Evolutionary conservation across 2,113 vertebrate species (phyloP).

Genomic region (Phrynosoma platyrhinos): DNA sequence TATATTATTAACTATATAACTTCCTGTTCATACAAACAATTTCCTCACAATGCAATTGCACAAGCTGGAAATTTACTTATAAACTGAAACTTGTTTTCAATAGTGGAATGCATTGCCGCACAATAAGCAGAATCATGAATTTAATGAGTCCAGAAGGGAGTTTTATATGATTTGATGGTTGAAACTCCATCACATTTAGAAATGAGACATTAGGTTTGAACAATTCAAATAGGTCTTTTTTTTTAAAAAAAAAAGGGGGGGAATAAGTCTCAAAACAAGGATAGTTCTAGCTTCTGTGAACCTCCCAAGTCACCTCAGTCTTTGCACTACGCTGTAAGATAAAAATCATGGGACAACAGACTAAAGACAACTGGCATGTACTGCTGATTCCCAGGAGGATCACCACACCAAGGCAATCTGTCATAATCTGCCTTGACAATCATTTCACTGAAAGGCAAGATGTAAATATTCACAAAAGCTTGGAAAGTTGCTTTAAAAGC

Average conservation of each 20-base stretch:
- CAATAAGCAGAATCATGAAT: background rate
- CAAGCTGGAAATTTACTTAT: slow-evolving; percentile 42
- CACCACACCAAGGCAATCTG: background rate
- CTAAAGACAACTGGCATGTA: background rate
- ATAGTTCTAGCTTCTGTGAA: background rate
- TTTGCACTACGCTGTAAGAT: background rate
- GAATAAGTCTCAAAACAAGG: background rate
- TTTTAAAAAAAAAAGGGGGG: background rate
- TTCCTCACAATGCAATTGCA: slow-evolving; percentile 39
- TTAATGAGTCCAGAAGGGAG: background rate
- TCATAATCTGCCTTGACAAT: background rate
- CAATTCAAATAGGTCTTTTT: background rate
- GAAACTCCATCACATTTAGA: background rate
- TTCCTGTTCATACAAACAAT: slow-evolving; percentile 13
- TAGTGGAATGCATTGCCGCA: background rate
- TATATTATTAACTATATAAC: slow-evolving; percentile 40
- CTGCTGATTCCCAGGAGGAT: background rate
- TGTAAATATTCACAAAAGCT: background rate
- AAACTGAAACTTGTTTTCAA: slow-evolving; percentile 48
- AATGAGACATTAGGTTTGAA: background rate
- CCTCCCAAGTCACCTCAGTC: background rate
- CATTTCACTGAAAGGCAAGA: background rate
- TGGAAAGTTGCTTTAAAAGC: too few relatives aligned
- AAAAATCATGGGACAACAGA: background rate
- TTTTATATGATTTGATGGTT: background rate